Conservation (phyloP, 2,113 vertebrate species). For the Etia nguti region DNA sequence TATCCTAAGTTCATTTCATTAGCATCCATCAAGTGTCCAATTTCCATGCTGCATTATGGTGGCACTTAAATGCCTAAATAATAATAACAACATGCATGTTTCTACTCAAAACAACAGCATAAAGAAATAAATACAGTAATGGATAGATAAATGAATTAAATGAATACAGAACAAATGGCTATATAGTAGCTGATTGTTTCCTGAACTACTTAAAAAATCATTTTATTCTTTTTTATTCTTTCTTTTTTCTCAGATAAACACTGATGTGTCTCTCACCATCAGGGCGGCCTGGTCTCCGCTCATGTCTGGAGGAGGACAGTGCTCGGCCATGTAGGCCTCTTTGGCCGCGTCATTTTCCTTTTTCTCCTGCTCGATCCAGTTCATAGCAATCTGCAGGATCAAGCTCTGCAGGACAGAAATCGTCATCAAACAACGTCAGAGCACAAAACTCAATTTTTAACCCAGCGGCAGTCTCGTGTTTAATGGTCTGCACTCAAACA, state of each 20-base stretch:
- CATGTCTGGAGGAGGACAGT: neutral
- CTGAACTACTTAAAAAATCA: neutral
- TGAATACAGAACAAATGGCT: neutral
- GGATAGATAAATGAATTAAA: fast-evolving
- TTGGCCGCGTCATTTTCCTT: neutral
- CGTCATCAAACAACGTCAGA: neutral
- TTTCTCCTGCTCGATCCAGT: constrained; percentile 37
- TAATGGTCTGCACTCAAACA: neutral
- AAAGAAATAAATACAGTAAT: neutral
- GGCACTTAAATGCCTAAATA: neutral
- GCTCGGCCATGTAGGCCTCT: constrained; percentile 32
- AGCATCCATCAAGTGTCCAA: neutral
- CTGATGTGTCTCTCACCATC: constrained; percentile 34
- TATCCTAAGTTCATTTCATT: neutral
- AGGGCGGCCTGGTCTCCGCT: constrained; percentile 39
- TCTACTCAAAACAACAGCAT: neutral
- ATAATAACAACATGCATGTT: neutral
- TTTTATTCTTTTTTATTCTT: neutral
- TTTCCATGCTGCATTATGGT: neutral
- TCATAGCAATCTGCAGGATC: constrained; percentile 49
- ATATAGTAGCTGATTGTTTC: neutral
- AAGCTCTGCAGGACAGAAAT: constrained; percentile 28
- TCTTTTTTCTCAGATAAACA: neutral
- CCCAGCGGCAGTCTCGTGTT: neutral
- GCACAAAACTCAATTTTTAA: no score